Evolutionary conservation across 2,113 vertebrate genomes (phyloP), one percentile per base, ranked within the genome.

Genomic region (Equus quagga): DNA sequence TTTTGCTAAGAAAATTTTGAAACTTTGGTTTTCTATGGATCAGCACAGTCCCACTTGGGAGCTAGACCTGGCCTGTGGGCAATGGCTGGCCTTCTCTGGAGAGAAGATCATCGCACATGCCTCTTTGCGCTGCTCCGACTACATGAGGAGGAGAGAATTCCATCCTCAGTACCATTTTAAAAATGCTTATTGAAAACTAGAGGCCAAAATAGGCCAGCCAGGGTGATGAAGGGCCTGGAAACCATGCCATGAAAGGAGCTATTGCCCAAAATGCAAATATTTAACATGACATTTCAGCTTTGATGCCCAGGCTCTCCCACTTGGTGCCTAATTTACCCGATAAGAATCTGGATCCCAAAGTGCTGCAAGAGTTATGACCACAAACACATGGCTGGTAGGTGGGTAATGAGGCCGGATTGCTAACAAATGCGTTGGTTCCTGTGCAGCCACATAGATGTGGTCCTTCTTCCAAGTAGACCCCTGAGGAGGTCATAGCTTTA

Each of bases 401-500:
- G 44, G 44, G 12, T 44, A 69, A 54, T 58, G 81, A 96, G 82
- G 28, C 67, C 2, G 7, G 7, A 14, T 73, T 82, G 31, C 72
- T 76, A 41, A 81, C 72, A 79, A 58, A 78, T 75, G 64, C 3
- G 0, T 19, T 44, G 23, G 13, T 92, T 80, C 62, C 78, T 49
- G 36, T 3, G 44, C 13, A 28, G 36, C 60, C 67, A 1, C 51
- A 8, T n/a, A 10, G 44, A 51, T 89, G 46, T 62, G 49, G 12
- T 72, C 67, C 46, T 58, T 83, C 31, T 85, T 75, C 73, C 51
- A 69, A 19, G 62, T 17, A n/a, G 85, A 75, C 78, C 44, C 31
- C 64, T 3, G 23, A 93, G 91, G 96, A 92, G 73, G 83, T 89
- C 95, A 84, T 15, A 49, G 86, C 67, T 28, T 89, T 96, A 87